These are phyloP conservation scores for Drosophila malerkotliana DNA, from an alignment of 1,140 invertebrate species.

Conservation along the genomic window DNA sequence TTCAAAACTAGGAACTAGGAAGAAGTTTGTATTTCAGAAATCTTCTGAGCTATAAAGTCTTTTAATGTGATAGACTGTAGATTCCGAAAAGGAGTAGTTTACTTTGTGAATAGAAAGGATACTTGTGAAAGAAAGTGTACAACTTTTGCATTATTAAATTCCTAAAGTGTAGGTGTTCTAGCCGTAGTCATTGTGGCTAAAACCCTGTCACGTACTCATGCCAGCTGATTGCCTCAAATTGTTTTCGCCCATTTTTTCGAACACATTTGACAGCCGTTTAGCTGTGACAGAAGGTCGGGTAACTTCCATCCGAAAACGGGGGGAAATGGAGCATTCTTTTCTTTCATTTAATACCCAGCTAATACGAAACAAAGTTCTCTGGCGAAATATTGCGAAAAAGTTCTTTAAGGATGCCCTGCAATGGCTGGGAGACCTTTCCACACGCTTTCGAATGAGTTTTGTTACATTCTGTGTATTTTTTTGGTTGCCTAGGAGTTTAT, in stretches of 20 bases:
- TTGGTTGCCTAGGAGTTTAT: conserved; percentile 73
- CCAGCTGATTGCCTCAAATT: conserved; percentile 77
- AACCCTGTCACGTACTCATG: conserved; percentile 70
- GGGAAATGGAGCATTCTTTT: conserved; percentile 10
- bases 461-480: conserved; percentile 22
- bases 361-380: conserved; percentile 52
- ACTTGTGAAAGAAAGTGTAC: too few species aligned
- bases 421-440: background rate
- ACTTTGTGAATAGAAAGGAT: background rate
- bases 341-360: conserved; percentile 57
- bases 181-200: conserved; percentile 5
- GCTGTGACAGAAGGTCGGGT: conserved; percentile 24
- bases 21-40: too few species aligned
- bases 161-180: conserved; percentile 28
- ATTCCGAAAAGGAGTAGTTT: background rate
- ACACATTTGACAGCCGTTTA: conserved; percentile 71
- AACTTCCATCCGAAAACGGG: background rate
- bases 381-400: conserved; percentile 17
- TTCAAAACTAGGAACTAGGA: too few species aligned
- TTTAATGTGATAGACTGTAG: background rate
- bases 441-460: conserved; percentile 14
- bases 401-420: conserved; percentile 19
- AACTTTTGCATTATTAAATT: background rate
- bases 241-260: conserved; percentile 73
- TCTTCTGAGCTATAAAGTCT: too few species aligned